A percentile compares a stretch with the other conserved stretches of the same genome.
Conservation (phyloP, 2,888 invertebrate species). For the Trissolcus japonicus region DNA sequence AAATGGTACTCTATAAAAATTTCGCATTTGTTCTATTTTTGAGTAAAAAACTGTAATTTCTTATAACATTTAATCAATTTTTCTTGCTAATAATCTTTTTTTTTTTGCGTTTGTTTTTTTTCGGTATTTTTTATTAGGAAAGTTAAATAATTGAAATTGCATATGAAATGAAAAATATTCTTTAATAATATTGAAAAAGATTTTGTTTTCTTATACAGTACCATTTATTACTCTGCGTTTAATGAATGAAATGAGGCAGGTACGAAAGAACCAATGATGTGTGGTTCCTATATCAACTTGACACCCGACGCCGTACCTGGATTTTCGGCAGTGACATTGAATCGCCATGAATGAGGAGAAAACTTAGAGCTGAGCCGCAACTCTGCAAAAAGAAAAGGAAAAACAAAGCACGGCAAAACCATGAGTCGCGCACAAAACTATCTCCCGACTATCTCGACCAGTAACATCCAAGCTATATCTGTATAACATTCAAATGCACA, state of each 20-base stretch:
- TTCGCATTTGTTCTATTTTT: no score
- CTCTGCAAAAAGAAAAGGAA: conserved; percentile 60
- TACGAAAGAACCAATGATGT: conserved; percentile 53
- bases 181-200: neutral
- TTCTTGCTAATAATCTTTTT: no score
- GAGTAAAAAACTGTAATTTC: no score
- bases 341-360: conserved; percentile 73
- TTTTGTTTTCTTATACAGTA: conserved; percentile 5
- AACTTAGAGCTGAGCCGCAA: conserved; percentile 59
- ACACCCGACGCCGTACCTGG: conserved; percentile 63
- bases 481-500: no score
- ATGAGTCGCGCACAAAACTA: conserved; percentile 39
- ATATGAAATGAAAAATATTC: neutral
- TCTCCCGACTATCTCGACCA: conserved; percentile 18
- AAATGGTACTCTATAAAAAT: no score
- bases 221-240: conserved; percentile 17
- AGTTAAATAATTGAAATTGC: neutral
- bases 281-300: conserved; percentile 48
- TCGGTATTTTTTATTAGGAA: no score
- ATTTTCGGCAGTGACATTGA: conserved; percentile 75
- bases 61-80: no score
- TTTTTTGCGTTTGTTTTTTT: no score
- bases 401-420: conserved; percentile 58
- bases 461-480: no score
- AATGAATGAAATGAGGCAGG: conserved; percentile 45